Conservation (phyloP, 1,140 invertebrate genomes). For the Heliconius hermathena region DNA sequence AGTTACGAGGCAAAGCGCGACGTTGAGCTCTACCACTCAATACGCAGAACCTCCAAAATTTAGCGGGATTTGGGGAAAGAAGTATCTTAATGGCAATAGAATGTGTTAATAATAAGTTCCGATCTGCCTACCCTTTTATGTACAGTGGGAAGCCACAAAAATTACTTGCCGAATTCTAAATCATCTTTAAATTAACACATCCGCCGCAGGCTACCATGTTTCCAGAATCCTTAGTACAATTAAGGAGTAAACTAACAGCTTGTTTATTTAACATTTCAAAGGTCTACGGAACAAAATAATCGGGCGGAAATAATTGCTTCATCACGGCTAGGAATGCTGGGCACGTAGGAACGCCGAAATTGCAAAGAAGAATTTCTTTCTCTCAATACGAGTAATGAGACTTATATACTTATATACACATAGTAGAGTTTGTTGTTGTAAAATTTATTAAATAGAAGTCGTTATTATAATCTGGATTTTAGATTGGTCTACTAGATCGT, state of each 20-base stretch:
- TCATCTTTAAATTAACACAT: no score
- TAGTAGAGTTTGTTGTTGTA: background rate
- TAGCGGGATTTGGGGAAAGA: no score
- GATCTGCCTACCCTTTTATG: no score
- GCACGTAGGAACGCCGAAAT: slow-evolving; percentile 32
- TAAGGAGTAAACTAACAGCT: slow-evolving; percentile 11
- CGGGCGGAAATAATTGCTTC: slow-evolving; percentile 21
- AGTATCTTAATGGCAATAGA: no score
- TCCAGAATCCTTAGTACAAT: background rate
- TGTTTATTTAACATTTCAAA: slow-evolving; percentile 21
- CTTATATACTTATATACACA: background rate
- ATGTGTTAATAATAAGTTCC: no score
- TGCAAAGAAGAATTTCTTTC: slow-evolving; percentile 33
- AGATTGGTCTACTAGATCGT: no score
- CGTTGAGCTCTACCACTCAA: no score
- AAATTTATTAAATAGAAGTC: background rate
- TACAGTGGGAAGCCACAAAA: no score
- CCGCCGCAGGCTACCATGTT: background rate
- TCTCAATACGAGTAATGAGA: slow-evolving; percentile 18
- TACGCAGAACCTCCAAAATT: no score
- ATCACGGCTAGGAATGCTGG: slow-evolving; percentile 21
- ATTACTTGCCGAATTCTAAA: no score
- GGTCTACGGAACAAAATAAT: slow-evolving; percentile 27
- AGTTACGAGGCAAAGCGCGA: no score
- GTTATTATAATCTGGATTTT: no score